Evolutionary conservation across 2,888 invertebrate species (phyloP), one percentile per base, ranked within the genome.

Genomic region (Parasteatoda lunata): DNA sequence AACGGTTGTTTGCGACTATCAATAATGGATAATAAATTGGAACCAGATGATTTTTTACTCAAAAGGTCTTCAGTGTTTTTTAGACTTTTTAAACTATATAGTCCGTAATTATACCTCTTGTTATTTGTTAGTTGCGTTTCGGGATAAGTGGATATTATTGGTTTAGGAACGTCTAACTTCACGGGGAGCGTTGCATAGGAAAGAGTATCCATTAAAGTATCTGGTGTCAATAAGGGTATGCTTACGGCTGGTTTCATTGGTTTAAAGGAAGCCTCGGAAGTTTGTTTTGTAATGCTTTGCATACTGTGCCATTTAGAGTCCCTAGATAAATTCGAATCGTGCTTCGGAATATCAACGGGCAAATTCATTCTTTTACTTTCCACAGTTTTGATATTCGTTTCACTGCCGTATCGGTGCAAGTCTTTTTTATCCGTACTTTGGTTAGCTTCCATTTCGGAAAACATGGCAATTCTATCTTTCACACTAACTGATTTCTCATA

Each of bases 391-490:
- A 88, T 81, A 45, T 83, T 79, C 49, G 51, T 88, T 54, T 88
- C 88, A 65, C 83, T 83, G 11, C 83, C 78, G 52, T 83, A 88
- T 5, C 88, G 52, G n/a, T 88, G 88, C 11, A 88, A 75, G 49
- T 79, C 79, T 76, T 77, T 69, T 75, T 88, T 88, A 6, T 11
- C 54, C 5, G 49, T 48, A 1, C 45, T 82, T 11, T 78, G 69
- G 66, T 71, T 81, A 0, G 88, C 73, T 66, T 88, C 88, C 69
- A 82, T 81, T 13, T 73, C 82, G 70, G 96, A 96, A 92, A 96
- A 96, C 95, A 96, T 96, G 84, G 96, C 96, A 90, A 96, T 96
- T 93, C 96, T 96, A 91, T 96, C 96, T 91, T 95, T 94, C 81
- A 96, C 96, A 90, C 96, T 96, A 89, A 89, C 65, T 5, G 82